phyloP scores from a whole-genome alignment of 2,797 vertebrate species.

The Garrulus glandarius region DNA sequence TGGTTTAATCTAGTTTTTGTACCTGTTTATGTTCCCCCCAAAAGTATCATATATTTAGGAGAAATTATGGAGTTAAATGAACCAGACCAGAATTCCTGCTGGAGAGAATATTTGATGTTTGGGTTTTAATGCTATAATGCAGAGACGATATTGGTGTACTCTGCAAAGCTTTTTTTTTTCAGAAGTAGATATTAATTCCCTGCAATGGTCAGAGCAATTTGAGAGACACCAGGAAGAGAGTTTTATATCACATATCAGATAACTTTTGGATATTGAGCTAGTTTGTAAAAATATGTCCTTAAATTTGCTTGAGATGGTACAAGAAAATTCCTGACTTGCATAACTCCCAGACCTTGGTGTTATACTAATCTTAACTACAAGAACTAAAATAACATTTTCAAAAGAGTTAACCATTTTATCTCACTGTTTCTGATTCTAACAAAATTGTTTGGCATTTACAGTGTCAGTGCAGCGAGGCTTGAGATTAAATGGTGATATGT shows the following conservation, averaged over 20 bases:
- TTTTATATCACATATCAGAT: not conserved
- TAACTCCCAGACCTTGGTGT: not conserved
- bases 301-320: not conserved
- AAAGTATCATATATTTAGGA: not conserved
- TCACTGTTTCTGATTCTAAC: not conserved
- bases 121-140: fast-evolving
- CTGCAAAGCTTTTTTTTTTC: not conserved
- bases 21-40: not conserved
- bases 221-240: not conserved
- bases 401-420: not conserved
- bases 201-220: not conserved
- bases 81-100: not conserved
- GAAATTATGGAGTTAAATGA: not conserved
- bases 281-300: not conserved
- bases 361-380: not conserved
- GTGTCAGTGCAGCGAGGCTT: fast-evolving
- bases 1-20: not conserved
- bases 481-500: not conserved
- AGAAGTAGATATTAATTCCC: not conserved
- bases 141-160: not conserved
- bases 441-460: not conserved
- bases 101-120: not conserved
- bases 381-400: not conserved
- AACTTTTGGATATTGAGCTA: not conserved
- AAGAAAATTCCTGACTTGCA: not conserved